These are phyloP conservation scores for Zootermopsis nevadensis DNA, from an alignment of 2,888 invertebrate species.

Conservation along the genomic window DNA sequence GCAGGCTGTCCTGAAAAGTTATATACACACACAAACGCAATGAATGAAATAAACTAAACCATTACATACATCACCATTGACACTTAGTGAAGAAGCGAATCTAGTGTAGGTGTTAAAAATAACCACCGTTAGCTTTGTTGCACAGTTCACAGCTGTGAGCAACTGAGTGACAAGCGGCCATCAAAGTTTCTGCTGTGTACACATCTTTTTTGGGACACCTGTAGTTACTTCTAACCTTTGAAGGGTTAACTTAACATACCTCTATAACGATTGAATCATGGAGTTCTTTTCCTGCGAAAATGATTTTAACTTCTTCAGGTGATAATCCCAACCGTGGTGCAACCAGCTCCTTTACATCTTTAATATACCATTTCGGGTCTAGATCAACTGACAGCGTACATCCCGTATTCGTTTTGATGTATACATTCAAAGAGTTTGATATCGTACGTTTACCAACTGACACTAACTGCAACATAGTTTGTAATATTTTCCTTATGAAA, in stretches of 20 bases:
- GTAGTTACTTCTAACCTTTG: too few species aligned
- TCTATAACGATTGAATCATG: slow-evolving; percentile 76
- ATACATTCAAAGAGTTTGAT: slow-evolving; percentile 72
- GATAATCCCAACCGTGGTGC: slow-evolving; percentile 75
- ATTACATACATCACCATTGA: too few species aligned
- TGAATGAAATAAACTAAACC: too few species aligned
- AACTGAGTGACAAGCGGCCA: too few species aligned
- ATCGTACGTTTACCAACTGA: slow-evolving; percentile 72
- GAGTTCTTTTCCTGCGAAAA: slow-evolving; percentile 82
- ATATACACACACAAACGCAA: too few species aligned
- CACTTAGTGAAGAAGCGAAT: too few species aligned
- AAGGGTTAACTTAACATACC: slow-evolving; percentile 63
- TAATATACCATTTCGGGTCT: slow-evolving; percentile 80
- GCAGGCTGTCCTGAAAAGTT: too few species aligned
- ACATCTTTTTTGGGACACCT: too few species aligned
- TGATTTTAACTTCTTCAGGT: slow-evolving; percentile 79
- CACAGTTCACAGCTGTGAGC: too few species aligned
- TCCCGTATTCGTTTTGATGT: slow-evolving; percentile 76
- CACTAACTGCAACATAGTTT: slow-evolving; percentile 73
- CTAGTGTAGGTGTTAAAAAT: too few species aligned
- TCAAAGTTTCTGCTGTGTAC: too few species aligned
- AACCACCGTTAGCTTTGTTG: too few species aligned
- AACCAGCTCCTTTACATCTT: slow-evolving; percentile 77
- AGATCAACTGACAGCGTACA: slow-evolving; percentile 74
- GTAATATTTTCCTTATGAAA: slow-evolving; percentile 67